Evolutionary conservation across 2,797 vertebrate genomes (phyloP), one percentile per base, ranked within the genome.

Genomic region (Pipistrellus pygmaeus): DNA sequence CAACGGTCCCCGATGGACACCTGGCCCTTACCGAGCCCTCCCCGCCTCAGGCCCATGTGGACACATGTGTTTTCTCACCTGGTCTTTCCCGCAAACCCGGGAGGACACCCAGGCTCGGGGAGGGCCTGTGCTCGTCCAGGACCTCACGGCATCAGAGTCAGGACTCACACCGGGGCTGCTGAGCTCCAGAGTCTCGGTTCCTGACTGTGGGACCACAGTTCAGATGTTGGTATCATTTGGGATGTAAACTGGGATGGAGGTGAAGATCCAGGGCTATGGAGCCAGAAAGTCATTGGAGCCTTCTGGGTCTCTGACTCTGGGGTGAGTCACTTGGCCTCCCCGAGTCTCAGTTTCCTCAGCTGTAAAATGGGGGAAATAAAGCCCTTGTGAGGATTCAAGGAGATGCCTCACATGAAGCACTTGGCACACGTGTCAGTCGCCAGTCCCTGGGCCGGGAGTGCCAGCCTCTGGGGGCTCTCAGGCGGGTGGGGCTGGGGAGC

Each of bases 371-470:
- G 57, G 20, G 13, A 85, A 75, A 35, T 15, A 44, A 35, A 0
- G 6, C 9, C 11, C 2, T 71, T 44, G 41, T 71, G 83, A 72
- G 72, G 48, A 87, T 84, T 66, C 68, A 76, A 23, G 60, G 62
- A 91, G 85, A 76, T 23, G 55, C 17, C 38, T 89, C 30, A 15
- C 41, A 7, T 18, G n/a, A 89, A 66, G 72, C 0, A 0, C 62
- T 57, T 20, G 27, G 84, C 5, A 8, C 81, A 17, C 17, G 1
- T 2, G 71, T 41, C 44, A 81, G 66, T 41, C 27, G 4, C 80
- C 91, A 53, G 96, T 89, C 51, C 4, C 27, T 5, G 48, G 48
- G 20, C 73, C 18, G 60, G 77, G 82, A 71, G 41, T 18, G 66
- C 57, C 0, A 2, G 80, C 83, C 92, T 76, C 90, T 46, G 68